Evolutionary conservation across 1,140 invertebrate species (phyloP), one percentile per base, ranked within the genome.

Genomic region (Eumaeus atala): DNA sequence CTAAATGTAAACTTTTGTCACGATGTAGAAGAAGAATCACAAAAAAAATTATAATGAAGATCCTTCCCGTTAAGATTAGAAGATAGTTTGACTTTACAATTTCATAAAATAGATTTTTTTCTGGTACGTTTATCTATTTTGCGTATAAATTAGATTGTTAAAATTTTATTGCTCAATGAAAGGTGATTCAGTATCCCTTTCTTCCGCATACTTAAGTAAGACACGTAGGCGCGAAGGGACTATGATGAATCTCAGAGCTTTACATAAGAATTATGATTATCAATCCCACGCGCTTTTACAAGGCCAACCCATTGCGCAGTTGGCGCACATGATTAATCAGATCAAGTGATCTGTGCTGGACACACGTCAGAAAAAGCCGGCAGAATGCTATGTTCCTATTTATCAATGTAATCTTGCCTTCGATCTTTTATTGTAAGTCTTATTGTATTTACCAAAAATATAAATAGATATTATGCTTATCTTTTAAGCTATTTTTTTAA

Each of bases 291-390:
- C 77, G 67, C 67, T 51, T 38, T 54, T 37, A 52, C 79, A 84
- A 84, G 83, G 81, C 66, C 81, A 66, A 50, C 49, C 58, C 62
- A 68, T 72, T 84, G 80, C 83, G 83, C 80, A 84, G 78, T 86
- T 79, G 79, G 72, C 69, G 61, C 62, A 62, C 68, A 80, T 85
- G 82, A 84, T 86, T 84, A 82, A 86, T 82, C 72, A 66, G 62
- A 52, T 64, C 64, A 68, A 64, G 54, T 69, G 69, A 81, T 73
- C 77, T 80, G 74, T 77, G 71, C 70, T 70, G 83, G 81, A 82
- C 83, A 80, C 66, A 66, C 68, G 71, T 66, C 54, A 64, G 56
- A 54, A 67, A 53, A 35, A 56, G 51, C 48, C 59, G 59, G 40
- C 51, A 47, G 37, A 33, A 42, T 44, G 40, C 28, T 14, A 34